phyloP scores from a whole-genome alignment of 1,140 invertebrate species.

The Aphis gossypii region DNA sequence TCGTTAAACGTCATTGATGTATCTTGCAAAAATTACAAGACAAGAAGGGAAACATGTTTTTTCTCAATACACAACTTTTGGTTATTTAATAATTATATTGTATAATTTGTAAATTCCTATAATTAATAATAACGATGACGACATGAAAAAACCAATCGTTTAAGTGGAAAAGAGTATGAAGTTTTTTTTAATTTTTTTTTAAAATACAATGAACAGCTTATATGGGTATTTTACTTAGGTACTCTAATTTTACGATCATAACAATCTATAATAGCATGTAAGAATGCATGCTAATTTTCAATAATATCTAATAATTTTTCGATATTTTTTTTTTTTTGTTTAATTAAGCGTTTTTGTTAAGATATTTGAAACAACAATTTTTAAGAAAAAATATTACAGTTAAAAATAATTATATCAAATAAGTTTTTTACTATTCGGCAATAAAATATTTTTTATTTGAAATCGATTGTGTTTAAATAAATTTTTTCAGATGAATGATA shows the following conservation, averaged over 20 bases:
- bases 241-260: background rate
- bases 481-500: background rate
- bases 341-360: background rate
- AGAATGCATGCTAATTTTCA: background rate
- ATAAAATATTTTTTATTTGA: background rate
- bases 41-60: slow-evolving; percentile 1
- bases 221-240: background rate
- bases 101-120: background rate
- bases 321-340: background rate
- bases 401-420: background rate
- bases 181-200: background rate
- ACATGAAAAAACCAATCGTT: background rate
- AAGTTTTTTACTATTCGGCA: background rate
- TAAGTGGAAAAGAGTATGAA: background rate
- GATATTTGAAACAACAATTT: background rate
- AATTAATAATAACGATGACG: background rate
- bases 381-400: background rate
- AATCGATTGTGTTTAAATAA: background rate
- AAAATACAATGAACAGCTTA: background rate
- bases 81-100: background rate
- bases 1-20: background rate
- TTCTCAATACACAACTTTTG: background rate
- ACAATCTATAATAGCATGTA: background rate
- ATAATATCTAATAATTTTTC: background rate
- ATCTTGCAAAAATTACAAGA: background rate